Evolutionary conservation across 2,797 vertebrate species (phyloP), one percentile per base, ranked within the genome.

Genomic region (Pseudochromis fuscus): DNA sequence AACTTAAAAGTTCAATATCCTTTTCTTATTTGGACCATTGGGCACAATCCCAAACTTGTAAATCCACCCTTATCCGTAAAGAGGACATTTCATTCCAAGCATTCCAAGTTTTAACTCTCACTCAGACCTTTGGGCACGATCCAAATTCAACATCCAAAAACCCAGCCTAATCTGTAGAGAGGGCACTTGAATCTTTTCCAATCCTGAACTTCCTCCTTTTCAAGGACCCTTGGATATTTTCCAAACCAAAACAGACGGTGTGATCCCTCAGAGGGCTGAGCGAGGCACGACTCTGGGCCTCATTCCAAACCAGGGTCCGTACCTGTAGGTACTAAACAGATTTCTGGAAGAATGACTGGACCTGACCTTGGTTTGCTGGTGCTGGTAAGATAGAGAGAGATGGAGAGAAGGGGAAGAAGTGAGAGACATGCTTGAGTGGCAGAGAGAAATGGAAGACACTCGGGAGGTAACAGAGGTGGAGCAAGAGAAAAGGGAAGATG

Each of bases 141-240:
- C 76, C 84, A 89, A 79, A 77, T 66, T 59, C 68, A 77, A 79
- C 71, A 79, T 81, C 64, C 72, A 56, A 72, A 84, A 82, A 48
- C 56, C 53, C 61, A 45, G 21, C 71, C 38, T 86, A 83, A 90
- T 88, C 65, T 80, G 72, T 31, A 49, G 73, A 83, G 73, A 83
- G 80, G 83, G 66, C 81, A 68, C 68, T 88, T 85, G 68, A 87
- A 89, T 64, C 31, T 67, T 77, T 88, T 91, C 86, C 79, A 84
- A 37, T 79, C 72, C 68, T 77, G 63, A 82, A 78, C 77, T 79
- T 79, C 61, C 58, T 78, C 28, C 63, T 52, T 87, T 66, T 72
- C 70, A 67, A 84, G 79, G 79, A 69, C 75, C 75, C 64, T 72
- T 91, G 88, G 89, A 89, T 49, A n/a, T 51, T 24, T 76, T 89